Evolutionary conservation across 2,888 invertebrate genomes (phyloP).

Genomic region (Podotricha telesiphe): DNA sequence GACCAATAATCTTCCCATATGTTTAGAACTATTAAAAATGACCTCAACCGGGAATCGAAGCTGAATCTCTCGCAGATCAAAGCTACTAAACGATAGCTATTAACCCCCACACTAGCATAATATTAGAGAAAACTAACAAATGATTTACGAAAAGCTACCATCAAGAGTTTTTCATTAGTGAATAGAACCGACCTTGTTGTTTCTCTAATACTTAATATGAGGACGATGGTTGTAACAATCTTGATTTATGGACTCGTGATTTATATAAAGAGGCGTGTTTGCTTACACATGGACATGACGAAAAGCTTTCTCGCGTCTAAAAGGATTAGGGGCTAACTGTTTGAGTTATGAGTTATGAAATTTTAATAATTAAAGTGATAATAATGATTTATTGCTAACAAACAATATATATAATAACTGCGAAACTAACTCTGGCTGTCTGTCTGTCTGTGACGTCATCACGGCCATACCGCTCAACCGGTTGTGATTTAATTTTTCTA

Average conservation of each 20-base stretch:
- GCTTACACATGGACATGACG: background rate
- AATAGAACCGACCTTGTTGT: conserved; percentile 26
- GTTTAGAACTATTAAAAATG: background rate
- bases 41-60: background rate
- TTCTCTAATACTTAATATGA: conserved; percentile 35
- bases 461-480: too few species aligned
- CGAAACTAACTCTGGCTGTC: too few species aligned
- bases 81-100: background rate
- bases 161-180: conserved; percentile 10
- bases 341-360: conserved; percentile 17
- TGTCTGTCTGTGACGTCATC: too few species aligned
- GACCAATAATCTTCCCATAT: too few species aligned
- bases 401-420: too few species aligned
- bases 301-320: background rate
- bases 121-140: background rate
- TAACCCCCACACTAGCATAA: background rate
- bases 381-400: background rate
- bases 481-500: too few species aligned
- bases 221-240: conserved; percentile 5
- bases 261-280: conserved; percentile 6
- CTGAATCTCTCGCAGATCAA: background rate
- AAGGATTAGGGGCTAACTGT: background rate
- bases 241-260: conserved; percentile 29
- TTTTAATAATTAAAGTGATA: background rate
- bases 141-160: background rate